phyloP scores from a whole-genome alignment of 2,888 invertebrate species.

The Polydesmus complanatus region DNA sequence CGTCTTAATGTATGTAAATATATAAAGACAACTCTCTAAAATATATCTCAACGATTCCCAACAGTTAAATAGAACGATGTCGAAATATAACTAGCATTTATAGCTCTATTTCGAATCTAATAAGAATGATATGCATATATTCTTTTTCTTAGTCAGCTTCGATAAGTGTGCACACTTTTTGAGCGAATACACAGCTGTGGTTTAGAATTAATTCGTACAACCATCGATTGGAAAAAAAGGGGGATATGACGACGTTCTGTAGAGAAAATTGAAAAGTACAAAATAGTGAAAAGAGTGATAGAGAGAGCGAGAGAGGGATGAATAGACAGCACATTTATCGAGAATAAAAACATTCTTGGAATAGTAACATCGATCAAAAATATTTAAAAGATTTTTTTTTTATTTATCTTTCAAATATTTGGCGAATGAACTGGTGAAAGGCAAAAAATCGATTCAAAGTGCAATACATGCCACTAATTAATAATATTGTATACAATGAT shows the following conservation, averaged over 20 bases:
- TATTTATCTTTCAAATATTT: too few relatives aligned
- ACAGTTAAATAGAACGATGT: neutral
- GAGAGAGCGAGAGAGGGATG: neutral
- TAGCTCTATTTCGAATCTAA: neutral
- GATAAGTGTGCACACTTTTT: neutral
- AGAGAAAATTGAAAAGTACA: neutral
- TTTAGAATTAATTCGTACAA: neutral
- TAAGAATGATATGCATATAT: conserved; percentile 4
- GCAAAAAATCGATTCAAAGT: too few relatives aligned
- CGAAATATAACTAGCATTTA: neutral
- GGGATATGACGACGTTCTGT: neutral
- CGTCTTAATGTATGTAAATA: too few relatives aligned
- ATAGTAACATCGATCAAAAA: too few relatives aligned
- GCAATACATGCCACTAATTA: too few relatives aligned
- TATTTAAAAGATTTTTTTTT: too few relatives aligned
- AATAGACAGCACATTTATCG: too few relatives aligned
- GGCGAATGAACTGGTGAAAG: too few relatives aligned
- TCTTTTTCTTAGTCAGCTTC: neutral
- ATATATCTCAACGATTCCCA: neutral
- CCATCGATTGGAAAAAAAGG: neutral
- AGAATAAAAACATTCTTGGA: too few relatives aligned
- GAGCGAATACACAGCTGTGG: neutral
- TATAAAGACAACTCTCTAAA: neutral
- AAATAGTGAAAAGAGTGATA: neutral
- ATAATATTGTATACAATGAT: too few relatives aligned